Evolutionary conservation across 2,888 invertebrate genomes (phyloP), one percentile per base, ranked within the genome.

Genomic region (Eupithecia abbreviata): DNA sequence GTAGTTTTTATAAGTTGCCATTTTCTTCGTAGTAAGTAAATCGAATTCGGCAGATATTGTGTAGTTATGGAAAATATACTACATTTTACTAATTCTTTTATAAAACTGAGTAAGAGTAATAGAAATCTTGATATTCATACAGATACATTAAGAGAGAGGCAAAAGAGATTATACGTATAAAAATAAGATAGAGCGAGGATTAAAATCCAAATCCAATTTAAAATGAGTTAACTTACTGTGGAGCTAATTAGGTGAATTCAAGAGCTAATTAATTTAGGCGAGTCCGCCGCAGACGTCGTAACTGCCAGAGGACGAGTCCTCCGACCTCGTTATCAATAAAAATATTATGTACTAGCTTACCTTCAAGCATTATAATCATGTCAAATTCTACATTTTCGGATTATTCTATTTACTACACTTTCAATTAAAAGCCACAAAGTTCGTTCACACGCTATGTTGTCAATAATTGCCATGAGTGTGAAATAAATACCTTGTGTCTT

Each of bases 261-360:
- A 66, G 66, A 42, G 66, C 66, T 66, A 66, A 66, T 66, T 66
- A 66, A 66, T 66, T 66, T 15, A 42, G 0, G 15, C 42, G 66
- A 66, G 66, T 66, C 66, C 66, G 66, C 42, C 41, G 42, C 66
- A 66, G 66, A 66, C 13, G 66, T 42, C 42, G 18, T 15, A 3
- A 42, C 42, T 13, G 42, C 42, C 66, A 66, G 42, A 66, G 15
- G 15, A 42, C 4, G 42, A 42, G 42, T 42, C 2, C 7, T 42
- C 42, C 66, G 15, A 66, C 42, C 66, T 66, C 66, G 42, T 42
- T 66, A 62, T 30, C 66, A 41, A 66, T 66, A 66, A 66, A 66
- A 66, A 41, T 30, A 18, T 18, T 58, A 58, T 7, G 55, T 58
- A 58, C 58, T 58, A 58, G 18, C 7, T 18, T n/a, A 55, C n/a